These are phyloP conservation scores for Trachelus iudaicus DNA, from an alignment of 2,888 invertebrate species.

Conservation along the genomic window DNA sequence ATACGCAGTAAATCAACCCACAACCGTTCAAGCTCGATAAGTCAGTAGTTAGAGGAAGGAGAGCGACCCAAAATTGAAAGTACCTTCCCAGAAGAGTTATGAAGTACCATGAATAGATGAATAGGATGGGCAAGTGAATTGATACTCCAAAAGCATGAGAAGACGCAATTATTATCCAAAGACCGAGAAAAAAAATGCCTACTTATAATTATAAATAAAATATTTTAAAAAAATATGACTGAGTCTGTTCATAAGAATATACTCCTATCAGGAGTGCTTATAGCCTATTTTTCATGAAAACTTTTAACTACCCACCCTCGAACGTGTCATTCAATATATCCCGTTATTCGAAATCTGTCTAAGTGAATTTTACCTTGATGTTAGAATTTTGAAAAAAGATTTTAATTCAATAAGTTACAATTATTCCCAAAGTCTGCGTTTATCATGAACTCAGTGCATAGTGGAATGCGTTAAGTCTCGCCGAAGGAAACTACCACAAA, in stretches of 20 bases:
- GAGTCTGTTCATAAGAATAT: constrained; percentile 4
- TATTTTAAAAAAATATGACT: background rate
- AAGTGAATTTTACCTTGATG: background rate
- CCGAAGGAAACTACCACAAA: background rate
- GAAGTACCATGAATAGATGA: background rate
- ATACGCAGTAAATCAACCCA: background rate
- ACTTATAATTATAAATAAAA: background rate
- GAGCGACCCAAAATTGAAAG: background rate
- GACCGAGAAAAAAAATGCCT: background rate
- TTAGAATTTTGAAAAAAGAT: background rate
- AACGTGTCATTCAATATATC: background rate
- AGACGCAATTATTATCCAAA: background rate
- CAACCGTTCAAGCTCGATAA: background rate
- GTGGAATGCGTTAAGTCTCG: background rate
- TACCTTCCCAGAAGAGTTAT: background rate
- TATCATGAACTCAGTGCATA: background rate
- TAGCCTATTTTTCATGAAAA: background rate
- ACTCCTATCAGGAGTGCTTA: background rate
- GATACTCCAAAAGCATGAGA: background rate
- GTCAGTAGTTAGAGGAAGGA: background rate
- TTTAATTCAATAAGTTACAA: background rate
- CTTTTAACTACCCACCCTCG: background rate
- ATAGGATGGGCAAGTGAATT: background rate
- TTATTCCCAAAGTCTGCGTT: background rate
- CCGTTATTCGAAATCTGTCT: background rate